A percentile compares a stretch with the other conserved stretches of the same genome.
These are phyloP conservation scores for Coregonus clupeaformis DNA, from an alignment of 2,113 vertebrate genomes.

Conservation along the genomic window DNA sequence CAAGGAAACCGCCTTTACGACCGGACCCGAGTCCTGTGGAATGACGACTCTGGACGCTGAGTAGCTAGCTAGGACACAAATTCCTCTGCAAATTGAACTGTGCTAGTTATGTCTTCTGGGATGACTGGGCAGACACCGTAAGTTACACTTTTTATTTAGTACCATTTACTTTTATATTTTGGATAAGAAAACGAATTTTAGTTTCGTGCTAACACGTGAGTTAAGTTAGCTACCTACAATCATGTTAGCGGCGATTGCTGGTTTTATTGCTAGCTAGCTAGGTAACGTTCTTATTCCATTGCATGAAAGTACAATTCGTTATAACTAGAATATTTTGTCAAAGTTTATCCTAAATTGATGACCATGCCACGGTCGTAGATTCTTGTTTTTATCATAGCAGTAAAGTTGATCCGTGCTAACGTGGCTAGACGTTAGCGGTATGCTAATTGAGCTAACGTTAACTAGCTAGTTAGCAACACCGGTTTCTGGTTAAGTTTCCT, in stretches of 20 bases:
- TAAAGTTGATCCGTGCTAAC: not conserved
- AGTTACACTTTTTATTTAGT: slow-evolving; percentile 41
- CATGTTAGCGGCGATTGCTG: no score
- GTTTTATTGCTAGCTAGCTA: no score
- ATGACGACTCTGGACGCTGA: not conserved
- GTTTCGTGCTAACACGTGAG: not conserved
- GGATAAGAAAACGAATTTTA: no score
- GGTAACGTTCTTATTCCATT: no score
- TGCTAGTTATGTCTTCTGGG: slow-evolving; percentile 74
- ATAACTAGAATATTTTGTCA: no score
- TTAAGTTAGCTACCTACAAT: not conserved
- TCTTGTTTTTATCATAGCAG: not conserved
- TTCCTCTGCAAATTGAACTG: slow-evolving; percentile 4
- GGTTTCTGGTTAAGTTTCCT: not conserved
- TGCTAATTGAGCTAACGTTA: not conserved
- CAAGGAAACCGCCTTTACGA: not conserved
- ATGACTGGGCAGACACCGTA: slow-evolving; percentile 75
- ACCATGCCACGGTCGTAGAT: not conserved
- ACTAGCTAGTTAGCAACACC: not conserved
- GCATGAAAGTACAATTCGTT: no score
- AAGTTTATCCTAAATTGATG: no score
- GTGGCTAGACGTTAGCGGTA: not conserved
- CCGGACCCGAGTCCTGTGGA: not conserved
- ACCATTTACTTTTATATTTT: not conserved
- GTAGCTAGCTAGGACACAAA: not conserved